Conservation (phyloP, 2,888 invertebrate species). For the Rotaria sp. region DNA sequence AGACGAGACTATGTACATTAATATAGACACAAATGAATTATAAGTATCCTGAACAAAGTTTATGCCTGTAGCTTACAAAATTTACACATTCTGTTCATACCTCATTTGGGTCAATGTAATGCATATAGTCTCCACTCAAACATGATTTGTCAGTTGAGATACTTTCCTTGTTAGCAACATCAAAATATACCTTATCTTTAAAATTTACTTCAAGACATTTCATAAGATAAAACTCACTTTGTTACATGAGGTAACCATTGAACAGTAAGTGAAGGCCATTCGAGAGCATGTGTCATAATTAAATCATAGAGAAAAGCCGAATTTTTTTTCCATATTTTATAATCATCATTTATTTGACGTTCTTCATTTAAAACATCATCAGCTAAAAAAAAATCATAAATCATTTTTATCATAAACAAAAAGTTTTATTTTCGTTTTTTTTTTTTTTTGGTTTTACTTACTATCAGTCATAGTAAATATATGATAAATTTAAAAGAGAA, state of each 20-base stretch:
- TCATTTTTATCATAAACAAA: not conserved
- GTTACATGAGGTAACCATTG: conserved; percentile 93
- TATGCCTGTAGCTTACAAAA: too few relatives aligned
- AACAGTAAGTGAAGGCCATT: conserved; percentile 90
- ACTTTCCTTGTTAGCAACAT: too few relatives aligned
- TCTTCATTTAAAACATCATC: conserved; percentile 35
- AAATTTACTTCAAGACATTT: too few relatives aligned
- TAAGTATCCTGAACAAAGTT: too few relatives aligned
- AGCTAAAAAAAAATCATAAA: not conserved
- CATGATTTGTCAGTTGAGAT: too few relatives aligned
- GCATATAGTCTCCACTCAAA: too few relatives aligned
- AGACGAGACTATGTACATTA: too few relatives aligned
- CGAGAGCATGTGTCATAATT: conserved; percentile 98
- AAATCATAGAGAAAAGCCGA: conserved; percentile 86
- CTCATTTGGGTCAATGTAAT: too few relatives aligned
- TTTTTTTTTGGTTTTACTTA: not conserved
- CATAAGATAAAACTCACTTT: conserved; percentile 57
- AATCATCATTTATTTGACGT: conserved; percentile 74
- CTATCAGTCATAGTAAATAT: conserved; percentile 21
- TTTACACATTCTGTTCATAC: too few relatives aligned
- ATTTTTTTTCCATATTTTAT: conserved; percentile 99
- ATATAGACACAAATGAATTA: too few relatives aligned
- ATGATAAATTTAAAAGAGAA: not conserved
- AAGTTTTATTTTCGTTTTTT: not conserved
- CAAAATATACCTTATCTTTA: too few relatives aligned